Conservation (phyloP, 30 jellyfish, hydroid and myxozoan genomes). For the Turritopsis rubra region DNA sequence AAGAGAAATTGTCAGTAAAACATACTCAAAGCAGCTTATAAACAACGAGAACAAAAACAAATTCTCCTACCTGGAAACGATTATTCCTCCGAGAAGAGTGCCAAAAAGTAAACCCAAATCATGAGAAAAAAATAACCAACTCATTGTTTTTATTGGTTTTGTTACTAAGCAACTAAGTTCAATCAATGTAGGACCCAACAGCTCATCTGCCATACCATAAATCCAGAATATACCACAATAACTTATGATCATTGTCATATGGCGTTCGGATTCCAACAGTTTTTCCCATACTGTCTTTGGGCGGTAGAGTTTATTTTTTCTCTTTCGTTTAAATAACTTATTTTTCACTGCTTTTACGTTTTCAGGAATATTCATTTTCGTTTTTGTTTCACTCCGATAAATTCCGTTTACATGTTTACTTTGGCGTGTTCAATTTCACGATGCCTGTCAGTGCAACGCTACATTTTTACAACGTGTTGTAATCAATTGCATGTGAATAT, state of each 20-base stretch:
- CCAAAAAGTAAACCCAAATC: conserved; percentile 84
- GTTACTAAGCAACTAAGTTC: conserved; percentile 87
- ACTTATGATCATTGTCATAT: conserved; percentile 60
- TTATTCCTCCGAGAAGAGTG: conserved; percentile 79
- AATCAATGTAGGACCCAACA: conserved; percentile 88
- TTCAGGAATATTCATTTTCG: background rate
- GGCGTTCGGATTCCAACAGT: conserved; percentile 80
- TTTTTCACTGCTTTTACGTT: background rate
- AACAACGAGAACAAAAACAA: background rate
- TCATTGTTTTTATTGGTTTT: conserved; percentile 75
- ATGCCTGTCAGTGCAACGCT: too few relatives aligned
- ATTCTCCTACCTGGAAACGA: conserved; percentile 59
- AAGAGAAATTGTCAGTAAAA: too few relatives aligned
- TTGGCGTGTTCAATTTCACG: too few relatives aligned
- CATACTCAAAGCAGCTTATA: too few relatives aligned
- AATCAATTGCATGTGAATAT: too few relatives aligned
- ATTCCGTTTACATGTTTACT: too few relatives aligned
- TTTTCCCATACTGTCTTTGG: conserved; percentile 79
- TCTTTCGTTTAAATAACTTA: conserved; percentile 23
- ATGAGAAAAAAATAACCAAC: conserved; percentile 94
- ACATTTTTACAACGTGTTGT: too few relatives aligned
- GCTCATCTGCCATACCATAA: conserved; percentile 93
- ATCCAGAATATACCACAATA: conserved; percentile 87
- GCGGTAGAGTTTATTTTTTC: conserved; percentile 58
- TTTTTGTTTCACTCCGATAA: background rate